Percentiles rank a stretch among this genome's conserved stretches.
phyloP scores from a whole-genome alignment of 2,797 vertebrate species.

The Rhadinocentrus ornatus region DNA sequence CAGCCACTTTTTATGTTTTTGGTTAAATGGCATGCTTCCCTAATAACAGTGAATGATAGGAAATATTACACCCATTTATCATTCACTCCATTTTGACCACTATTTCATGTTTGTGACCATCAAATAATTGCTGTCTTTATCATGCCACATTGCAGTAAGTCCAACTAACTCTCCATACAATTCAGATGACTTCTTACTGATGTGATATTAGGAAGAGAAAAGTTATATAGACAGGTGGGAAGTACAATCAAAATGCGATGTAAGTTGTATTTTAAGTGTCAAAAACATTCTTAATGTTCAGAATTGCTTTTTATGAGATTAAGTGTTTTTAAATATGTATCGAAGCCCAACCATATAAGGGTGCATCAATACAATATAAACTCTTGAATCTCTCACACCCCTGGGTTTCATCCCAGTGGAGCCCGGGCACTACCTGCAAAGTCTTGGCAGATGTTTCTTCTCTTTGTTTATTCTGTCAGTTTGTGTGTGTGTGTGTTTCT shows the following conservation, averaged over 20 bases:
- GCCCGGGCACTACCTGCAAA: slow-evolving; percentile 37
- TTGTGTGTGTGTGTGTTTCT: slow-evolving; percentile 10
- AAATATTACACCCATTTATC: slow-evolving; percentile 61
- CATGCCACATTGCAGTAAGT: neutral
- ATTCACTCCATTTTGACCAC: slow-evolving; percentile 3
- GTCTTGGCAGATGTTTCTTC: slow-evolving; percentile 35
- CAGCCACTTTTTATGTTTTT: neutral
- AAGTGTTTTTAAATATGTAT: neutral
- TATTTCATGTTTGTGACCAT: neutral
- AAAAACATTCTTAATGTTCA: neutral
- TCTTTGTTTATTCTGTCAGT: slow-evolving; percentile 38
- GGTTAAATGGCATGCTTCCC: neutral
- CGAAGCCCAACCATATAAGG: neutral
- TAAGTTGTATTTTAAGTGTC: neutral
- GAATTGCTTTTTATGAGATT: neutral
- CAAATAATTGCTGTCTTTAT: neutral
- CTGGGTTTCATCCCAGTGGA: slow-evolving; percentile 27
- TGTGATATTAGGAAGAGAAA: neutral
- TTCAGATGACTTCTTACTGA: neutral
- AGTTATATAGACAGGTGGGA: neutral
- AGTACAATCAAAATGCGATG: neutral
- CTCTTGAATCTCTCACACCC: slow-evolving; percentile 23
- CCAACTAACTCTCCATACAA: neutral
- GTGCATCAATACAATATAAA: slow-evolving; percentile 35
- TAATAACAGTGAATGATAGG: slow-evolving; percentile 14